Evolutionary conservation across 2,113 vertebrate genomes (phyloP).

Genomic region (Tragelaphus imberbis): DNA sequence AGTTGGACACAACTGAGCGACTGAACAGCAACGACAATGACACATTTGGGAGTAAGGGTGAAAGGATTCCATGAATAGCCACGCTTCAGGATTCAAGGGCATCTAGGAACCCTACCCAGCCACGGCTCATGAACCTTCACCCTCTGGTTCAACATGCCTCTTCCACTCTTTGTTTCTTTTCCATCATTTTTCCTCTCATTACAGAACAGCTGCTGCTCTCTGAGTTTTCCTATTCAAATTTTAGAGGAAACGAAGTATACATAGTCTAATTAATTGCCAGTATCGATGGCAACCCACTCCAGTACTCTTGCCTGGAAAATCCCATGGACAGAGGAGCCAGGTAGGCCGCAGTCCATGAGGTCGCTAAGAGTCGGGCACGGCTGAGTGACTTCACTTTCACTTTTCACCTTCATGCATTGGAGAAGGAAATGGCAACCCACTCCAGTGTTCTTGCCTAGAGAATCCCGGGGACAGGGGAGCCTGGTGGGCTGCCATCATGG

Average conservation of each 20-base stretch:
- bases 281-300: not conserved
- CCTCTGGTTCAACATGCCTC: not conserved
- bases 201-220: not conserved
- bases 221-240: not conserved
- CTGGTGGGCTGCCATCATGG: too few relatives aligned
- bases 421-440: too few relatives aligned
- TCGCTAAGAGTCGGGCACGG: too few relatives aligned
- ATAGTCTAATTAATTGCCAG: not conserved
- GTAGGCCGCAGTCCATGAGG: too few relatives aligned
- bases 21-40: not conserved
- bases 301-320: too few relatives aligned
- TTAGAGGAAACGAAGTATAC: not conserved
- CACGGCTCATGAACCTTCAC: not conserved
- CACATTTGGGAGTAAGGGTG: not conserved
- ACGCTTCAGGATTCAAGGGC: not conserved
- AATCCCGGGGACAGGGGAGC: too few relatives aligned
- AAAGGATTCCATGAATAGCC: not conserved
- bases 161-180: not conserved
- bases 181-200: not conserved
- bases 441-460: too few relatives aligned
- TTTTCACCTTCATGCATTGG: too few relatives aligned
- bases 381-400: too few relatives aligned
- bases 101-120: not conserved
- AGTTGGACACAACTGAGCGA: not conserved
- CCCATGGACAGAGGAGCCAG: too few relatives aligned